These are phyloP conservation scores for Babylonia areolata DNA, from an alignment of 1,140 invertebrate species.

Conservation along the genomic window DNA sequence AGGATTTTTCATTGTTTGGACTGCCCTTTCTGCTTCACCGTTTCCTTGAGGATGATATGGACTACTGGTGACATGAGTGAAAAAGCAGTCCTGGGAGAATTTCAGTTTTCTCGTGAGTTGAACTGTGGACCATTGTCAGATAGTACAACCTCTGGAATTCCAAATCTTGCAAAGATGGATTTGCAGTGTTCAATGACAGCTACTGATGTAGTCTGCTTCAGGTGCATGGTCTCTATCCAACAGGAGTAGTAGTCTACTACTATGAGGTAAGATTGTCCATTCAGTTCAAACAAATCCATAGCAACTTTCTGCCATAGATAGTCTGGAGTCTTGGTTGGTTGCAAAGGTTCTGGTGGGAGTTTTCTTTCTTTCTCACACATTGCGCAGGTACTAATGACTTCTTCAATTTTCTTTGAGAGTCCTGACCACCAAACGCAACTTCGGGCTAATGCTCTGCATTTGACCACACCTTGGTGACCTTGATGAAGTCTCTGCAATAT, in stretches of 20 bases:
- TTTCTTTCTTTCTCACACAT: background rate
- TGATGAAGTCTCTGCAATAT: too few species aligned
- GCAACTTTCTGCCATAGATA: constrained; percentile 43
- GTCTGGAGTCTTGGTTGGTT: constrained; percentile 23
- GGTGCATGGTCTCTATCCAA: constrained; percentile 48
- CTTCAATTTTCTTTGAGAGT: too few species aligned
- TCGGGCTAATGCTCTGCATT: too few species aligned
- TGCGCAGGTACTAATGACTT: background rate
- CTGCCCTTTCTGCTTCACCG: constrained; percentile 29
- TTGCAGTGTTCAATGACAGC: constrained; percentile 33
- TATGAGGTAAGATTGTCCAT: constrained; percentile 40
- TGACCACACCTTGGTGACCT: constrained; percentile 18
- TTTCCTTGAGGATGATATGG: constrained; percentile 16
- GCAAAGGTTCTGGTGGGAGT: too few species aligned
- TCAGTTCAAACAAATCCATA: constrained; percentile 40
- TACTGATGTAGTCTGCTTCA: constrained; percentile 43
- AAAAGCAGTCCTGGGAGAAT: constrained; percentile 22
- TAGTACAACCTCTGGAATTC: constrained; percentile 18
- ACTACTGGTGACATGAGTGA: constrained; percentile 31
- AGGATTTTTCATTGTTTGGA: constrained; percentile 38
- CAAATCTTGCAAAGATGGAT: constrained; percentile 4
- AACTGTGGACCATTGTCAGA: constrained; percentile 25
- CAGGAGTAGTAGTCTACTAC: constrained; percentile 60
- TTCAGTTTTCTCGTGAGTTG: constrained; percentile 9
- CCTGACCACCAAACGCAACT: too few species aligned